Conservation (phyloP, 2,797 vertebrate genomes). For the Lycodopsis pacificus region DNA sequence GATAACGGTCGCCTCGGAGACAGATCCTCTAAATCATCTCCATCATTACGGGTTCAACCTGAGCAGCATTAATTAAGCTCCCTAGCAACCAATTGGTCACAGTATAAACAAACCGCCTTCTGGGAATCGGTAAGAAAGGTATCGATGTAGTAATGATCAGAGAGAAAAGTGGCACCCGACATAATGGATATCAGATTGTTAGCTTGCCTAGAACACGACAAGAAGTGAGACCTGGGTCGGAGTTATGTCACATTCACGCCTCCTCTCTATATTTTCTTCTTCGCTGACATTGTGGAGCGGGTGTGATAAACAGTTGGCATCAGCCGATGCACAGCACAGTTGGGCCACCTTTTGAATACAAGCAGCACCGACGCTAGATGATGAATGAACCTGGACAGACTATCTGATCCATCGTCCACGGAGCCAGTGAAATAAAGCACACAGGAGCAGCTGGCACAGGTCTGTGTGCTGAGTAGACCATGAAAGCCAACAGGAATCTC, state of each 20-base stretch:
- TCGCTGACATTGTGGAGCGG: background rate
- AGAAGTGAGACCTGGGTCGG: background rate
- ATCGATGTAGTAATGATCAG: background rate
- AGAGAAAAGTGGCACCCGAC: background rate
- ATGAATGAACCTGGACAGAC: conserved; percentile 55
- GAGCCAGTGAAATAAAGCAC: conserved; percentile 21
- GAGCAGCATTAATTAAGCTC: conserved; percentile 38
- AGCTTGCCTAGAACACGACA: background rate
- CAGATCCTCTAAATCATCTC: conserved; percentile 49
- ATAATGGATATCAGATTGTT: background rate
- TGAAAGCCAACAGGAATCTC: conserved; percentile 18
- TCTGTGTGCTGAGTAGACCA: conserved; percentile 9
- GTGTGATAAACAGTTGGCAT: too few species aligned
- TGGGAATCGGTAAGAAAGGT: conserved; percentile 2
- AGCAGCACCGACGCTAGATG: conserved; percentile 35
- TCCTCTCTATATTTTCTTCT: background rate
- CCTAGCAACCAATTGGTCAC: conserved; percentile 23
- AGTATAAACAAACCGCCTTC: conserved; percentile 18
- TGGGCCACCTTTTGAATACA: conserved; percentile 31
- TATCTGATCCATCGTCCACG: conserved; percentile 24
- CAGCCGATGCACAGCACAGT: too few species aligned
- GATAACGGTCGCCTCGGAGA: conserved; percentile 50
- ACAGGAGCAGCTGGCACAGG: background rate
- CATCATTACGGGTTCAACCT: conserved; percentile 8
- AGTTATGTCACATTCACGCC: background rate